Percentiles rank a stretch among this genome's conserved stretches.
phyloP scores from a whole-genome alignment of 2,797 vertebrate species.

The Staurois parvus region DNA sequence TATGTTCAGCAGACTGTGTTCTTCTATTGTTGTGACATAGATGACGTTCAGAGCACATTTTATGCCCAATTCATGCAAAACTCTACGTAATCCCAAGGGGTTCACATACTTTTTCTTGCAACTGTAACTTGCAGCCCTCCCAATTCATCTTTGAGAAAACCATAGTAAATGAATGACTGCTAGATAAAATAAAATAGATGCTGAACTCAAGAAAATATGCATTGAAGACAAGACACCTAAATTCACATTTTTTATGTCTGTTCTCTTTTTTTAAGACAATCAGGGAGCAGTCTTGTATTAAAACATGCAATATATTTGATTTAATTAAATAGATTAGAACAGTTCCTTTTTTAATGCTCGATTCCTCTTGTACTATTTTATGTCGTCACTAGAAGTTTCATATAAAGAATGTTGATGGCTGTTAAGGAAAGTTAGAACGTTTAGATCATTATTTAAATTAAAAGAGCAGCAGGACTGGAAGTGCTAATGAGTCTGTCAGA shows the following conservation, averaged over 20 bases:
- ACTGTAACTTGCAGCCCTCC: too few species aligned
- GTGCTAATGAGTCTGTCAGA: constrained; percentile 30
- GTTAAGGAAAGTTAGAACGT: constrained; percentile 15
- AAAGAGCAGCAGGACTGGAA: constrained; percentile 37
- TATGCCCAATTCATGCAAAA: too few species aligned
- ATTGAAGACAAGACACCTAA: background rate
- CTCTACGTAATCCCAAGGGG: too few species aligned
- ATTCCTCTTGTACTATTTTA: background rate
- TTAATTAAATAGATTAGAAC: too few species aligned
- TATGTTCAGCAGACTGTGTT: too few species aligned
- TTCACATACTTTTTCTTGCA: too few species aligned
- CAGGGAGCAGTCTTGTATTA: background rate
- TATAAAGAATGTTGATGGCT: background rate
- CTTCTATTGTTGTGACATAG: too few species aligned
- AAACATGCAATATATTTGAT: too few species aligned
- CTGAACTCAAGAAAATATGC: too few species aligned
- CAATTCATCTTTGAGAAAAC: too few species aligned
- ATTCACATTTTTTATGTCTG: background rate
- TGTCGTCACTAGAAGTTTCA: background rate
- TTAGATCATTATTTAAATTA: constrained; percentile 21
- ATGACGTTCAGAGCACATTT: too few species aligned
- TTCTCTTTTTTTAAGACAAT: background rate
- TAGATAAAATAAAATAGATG: background rate
- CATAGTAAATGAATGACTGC: background rate
- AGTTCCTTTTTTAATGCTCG: too few species aligned